Conservation (phyloP, 2,797 vertebrate genomes). For the Acanthurus leucopareius region DNA sequence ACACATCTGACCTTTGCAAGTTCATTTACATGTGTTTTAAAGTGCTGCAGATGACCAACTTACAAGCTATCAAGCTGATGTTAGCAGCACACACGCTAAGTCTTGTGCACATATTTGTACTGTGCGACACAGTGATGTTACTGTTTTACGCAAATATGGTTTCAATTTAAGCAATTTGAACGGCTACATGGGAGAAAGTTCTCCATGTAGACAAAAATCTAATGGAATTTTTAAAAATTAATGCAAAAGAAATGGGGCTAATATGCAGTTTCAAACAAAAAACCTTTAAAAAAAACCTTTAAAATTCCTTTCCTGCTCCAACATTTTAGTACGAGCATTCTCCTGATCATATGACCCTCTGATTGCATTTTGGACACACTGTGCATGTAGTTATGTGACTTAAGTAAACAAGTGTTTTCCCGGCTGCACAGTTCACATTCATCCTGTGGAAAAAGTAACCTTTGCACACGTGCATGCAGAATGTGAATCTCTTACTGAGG, state of each 20-base stretch:
- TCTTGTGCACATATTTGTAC: too few species aligned
- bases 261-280: too few species aligned
- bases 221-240: neutral
- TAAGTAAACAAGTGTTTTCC: neutral
- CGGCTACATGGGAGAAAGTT: neutral
- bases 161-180: neutral
- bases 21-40: neutral
- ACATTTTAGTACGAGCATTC: too few species aligned
- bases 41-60: neutral
- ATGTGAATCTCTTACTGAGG: constrained; percentile 22
- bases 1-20: neutral
- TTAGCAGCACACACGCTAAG: too few species aligned
- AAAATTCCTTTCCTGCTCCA: too few species aligned
- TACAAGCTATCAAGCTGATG: too few species aligned
- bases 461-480: too few species aligned
- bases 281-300: too few species aligned
- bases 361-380: constrained; percentile 12
- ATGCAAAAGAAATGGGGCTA: neutral
- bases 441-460: constrained; percentile 12
- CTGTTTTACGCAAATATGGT: neutral
- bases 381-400: constrained; percentile 9
- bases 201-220: neutral
- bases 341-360: too few species aligned
- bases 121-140: too few species aligned
- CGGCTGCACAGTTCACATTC: constrained; percentile 15